phyloP scores from a whole-genome alignment of 2,113 vertebrate genomes.

The Indicator indicator region DNA sequence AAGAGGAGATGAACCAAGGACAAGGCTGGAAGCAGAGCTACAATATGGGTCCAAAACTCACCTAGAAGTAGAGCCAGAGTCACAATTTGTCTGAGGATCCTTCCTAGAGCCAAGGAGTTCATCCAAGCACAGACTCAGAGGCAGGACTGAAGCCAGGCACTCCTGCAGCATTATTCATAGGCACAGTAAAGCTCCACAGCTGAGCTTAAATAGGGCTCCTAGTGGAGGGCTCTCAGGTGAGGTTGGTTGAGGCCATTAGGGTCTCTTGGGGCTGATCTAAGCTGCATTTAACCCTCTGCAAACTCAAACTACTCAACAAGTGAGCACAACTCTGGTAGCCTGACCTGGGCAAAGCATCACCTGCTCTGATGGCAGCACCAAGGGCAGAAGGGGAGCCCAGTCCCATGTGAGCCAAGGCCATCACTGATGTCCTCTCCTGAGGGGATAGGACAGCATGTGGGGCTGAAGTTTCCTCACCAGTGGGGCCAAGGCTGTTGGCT shows the following conservation, averaged over 20 bases:
- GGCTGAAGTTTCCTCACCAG: not conserved
- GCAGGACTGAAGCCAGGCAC: not conserved
- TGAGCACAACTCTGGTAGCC: fast-evolving
- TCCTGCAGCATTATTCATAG: fast-evolving
- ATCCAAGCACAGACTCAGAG: not conserved
- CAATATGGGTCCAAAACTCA: no score
- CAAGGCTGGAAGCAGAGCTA: not conserved
- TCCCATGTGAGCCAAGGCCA: fast-evolving
- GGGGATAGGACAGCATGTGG: not conserved
- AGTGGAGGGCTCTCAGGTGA: not conserved
- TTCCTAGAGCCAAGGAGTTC: not conserved
- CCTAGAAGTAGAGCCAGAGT: not conserved
- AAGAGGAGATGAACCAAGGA: not conserved
- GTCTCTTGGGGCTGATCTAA: not conserved
- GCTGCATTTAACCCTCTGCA: fast-evolving
- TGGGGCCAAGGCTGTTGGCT: not conserved
- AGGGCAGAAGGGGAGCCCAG: not conserved
- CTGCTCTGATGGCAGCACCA: no score
- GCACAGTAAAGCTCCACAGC: fast-evolving
- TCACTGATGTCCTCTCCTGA: no score
- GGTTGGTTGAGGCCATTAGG: not conserved
- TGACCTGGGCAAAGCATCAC: not conserved
- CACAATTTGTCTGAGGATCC: fast-evolving
- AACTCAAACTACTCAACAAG: not conserved
- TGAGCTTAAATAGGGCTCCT: not conserved